These are phyloP conservation scores for Cardinalis cardinalis DNA, from an alignment of 2,113 vertebrate species.

Conservation along the genomic window DNA sequence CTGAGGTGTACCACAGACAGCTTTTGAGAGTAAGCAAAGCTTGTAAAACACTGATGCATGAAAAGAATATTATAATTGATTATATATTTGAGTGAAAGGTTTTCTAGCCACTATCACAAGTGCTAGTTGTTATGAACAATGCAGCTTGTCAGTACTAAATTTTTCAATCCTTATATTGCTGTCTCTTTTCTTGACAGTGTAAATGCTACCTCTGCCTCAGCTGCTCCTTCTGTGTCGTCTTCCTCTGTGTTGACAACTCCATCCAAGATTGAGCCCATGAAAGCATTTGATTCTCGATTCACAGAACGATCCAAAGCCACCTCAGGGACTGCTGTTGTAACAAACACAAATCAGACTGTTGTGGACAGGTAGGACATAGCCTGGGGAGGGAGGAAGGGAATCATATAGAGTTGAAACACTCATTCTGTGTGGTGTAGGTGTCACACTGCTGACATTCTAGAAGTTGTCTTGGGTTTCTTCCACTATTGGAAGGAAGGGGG, in stretches of 20 bases:
- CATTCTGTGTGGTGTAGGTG: not conserved
- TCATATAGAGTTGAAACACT: not conserved
- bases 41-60: not conserved
- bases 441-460: not conserved
- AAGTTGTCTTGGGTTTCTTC: not conserved
- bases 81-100: not conserved
- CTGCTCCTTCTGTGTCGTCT: constrained; percentile 69
- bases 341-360: constrained; percentile 75
- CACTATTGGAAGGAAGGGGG: not conserved
- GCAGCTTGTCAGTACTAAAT: not conserved
- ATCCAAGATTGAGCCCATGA: constrained; percentile 96
- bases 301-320: constrained; percentile 97
- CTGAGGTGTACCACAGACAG: not conserved
- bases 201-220: constrained; percentile 69
- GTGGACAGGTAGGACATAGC: constrained; percentile 79
- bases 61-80: not conserved
- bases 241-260: constrained; percentile 83
- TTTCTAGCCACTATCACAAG: not conserved
- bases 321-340: constrained; percentile 80
- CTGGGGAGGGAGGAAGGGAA: not conserved
- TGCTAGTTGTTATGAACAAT: not conserved
- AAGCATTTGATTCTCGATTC: constrained; percentile 94
- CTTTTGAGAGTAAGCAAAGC: not conserved
- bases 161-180: not conserved
- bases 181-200: constrained; percentile 44